A percentile compares a stretch with the other conserved stretches of the same genome.
Evolutionary conservation across 2,113 vertebrate genomes (phyloP).

Genomic region (Nothobranchius kuhntae): DNA sequence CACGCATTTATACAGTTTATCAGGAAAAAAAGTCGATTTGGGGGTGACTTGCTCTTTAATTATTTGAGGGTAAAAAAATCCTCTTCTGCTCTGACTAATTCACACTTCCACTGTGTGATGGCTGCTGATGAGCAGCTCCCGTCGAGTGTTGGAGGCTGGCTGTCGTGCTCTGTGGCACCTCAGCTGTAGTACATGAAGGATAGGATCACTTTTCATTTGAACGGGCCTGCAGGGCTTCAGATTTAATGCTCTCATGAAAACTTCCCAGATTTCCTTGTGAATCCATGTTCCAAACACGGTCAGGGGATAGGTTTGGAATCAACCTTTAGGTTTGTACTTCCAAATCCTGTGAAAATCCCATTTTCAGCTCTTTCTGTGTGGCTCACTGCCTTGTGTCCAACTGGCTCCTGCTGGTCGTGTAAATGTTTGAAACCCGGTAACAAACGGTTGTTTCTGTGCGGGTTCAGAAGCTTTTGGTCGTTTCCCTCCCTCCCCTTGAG

Average conservation of each 20-base stretch:
- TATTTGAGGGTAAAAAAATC: not conserved
- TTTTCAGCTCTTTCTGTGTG: not conserved
- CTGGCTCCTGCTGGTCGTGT: slow-evolving; percentile 1
- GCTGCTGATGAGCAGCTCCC: slow-evolving; percentile 22
- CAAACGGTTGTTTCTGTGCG: not conserved
- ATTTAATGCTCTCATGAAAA: slow-evolving; percentile 47
- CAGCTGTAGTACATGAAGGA: slow-evolving; percentile 14
- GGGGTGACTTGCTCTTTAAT: too few relatives aligned
- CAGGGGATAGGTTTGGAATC: not conserved
- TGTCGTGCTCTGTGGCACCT: slow-evolving; percentile 9
- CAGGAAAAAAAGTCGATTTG: too few relatives aligned
- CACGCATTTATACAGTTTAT: too few relatives aligned
- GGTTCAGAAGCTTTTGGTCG: slow-evolving; percentile 4
- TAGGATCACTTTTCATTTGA: slow-evolving; percentile 58
- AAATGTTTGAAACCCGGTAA: slow-evolving; percentile 8
- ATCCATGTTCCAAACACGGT: slow-evolving; percentile 40
- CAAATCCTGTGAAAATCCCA: not conserved
- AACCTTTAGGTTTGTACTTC: fast-evolving
- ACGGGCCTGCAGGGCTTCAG: slow-evolving; percentile 33
- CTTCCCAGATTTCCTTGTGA: slow-evolving; percentile 44
- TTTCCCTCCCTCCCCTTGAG: not conserved
- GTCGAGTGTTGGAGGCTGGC: slow-evolving; percentile 11
- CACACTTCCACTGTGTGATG: not conserved
- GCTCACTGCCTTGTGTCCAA: not conserved
- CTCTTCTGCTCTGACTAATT: slow-evolving; percentile 29